These are phyloP conservation scores for Drosophila kanekoi DNA, from an alignment of 2,888 invertebrate genomes.

Conservation along the genomic window DNA sequence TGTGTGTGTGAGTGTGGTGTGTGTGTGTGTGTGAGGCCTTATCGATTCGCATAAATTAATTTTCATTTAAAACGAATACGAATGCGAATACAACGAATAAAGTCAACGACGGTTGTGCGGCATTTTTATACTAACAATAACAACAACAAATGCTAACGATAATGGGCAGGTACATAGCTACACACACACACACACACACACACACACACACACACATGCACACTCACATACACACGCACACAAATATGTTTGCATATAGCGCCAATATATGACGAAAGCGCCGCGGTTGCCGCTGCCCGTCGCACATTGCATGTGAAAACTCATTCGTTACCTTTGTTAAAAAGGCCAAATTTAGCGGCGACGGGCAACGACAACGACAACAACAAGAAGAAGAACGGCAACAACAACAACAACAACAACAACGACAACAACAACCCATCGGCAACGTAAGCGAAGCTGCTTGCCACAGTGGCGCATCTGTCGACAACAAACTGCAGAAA, in stretches of 20 bases:
- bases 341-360: constrained; percentile 66
- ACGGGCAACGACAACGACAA: constrained; percentile 29
- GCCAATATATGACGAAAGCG: constrained; percentile 74
- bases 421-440: not conserved
- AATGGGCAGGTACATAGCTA: constrained; percentile 59
- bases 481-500: not conserved
- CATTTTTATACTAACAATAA: constrained; percentile 49
- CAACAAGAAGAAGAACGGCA: constrained; percentile 9
- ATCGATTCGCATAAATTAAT: constrained; percentile 80
- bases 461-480: constrained; percentile 29
- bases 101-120: constrained; percentile 61
- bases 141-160: constrained; percentile 46
- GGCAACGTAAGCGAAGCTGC: constrained; percentile 18
- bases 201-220: too few relatives aligned
- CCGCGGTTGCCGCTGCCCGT: constrained; percentile 35
- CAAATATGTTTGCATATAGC: constrained; percentile 46
- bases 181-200: constrained; percentile 32
- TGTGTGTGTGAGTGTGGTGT: constrained; percentile 15
- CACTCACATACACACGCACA: constrained; percentile 10
- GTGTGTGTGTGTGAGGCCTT: constrained; percentile 46
- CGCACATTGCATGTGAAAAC: constrained; percentile 74
- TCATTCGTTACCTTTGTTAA: constrained; percentile 68
- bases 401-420: constrained; percentile 15
- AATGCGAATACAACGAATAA: constrained; percentile 65
- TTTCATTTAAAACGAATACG: constrained; percentile 78